Evolutionary conservation across 2,113 vertebrate species (phyloP).

Genomic region (Pungitius pungitius): DNA sequence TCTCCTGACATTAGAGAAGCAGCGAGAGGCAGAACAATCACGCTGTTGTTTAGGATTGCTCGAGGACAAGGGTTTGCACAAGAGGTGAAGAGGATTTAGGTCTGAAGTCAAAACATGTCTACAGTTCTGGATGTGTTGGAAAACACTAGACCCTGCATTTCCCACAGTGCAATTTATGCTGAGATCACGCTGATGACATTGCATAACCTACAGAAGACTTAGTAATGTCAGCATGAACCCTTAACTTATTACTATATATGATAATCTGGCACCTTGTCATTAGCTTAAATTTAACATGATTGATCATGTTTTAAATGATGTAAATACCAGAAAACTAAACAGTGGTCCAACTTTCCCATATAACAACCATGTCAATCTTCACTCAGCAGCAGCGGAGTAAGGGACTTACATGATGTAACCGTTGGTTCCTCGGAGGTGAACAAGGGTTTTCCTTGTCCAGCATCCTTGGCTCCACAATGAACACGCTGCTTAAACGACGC

Average conservation of each 20-base stretch:
- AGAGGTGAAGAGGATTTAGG: constrained; percentile 3
- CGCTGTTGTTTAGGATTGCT: constrained; percentile 9
- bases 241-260: not conserved
- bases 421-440: not conserved
- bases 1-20: constrained; percentile 30
- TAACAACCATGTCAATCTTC: not conserved
- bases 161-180: not conserved
- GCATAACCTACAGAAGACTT: too few species aligned
- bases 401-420: not conserved
- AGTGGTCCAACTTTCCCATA: not conserved
- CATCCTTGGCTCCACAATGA: not conserved
- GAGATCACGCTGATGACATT: not conserved
- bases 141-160: not conserved
- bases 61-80: not conserved
- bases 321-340: not conserved
- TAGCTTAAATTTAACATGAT: not conserved
- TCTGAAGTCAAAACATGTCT: not conserved
- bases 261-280: not conserved
- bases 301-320: not conserved
- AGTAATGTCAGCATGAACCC: not conserved
- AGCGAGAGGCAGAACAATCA: constrained; percentile 10
- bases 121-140: not conserved
- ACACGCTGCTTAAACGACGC: not conserved
- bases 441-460: too few species aligned
- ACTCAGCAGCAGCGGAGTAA: not conserved